A percentile compares a stretch with the other conserved stretches of the same genome.
These are phyloP conservation scores for Drosophila mayaguana DNA, from an alignment of 2,888 invertebrate genomes.

Conservation along the genomic window DNA sequence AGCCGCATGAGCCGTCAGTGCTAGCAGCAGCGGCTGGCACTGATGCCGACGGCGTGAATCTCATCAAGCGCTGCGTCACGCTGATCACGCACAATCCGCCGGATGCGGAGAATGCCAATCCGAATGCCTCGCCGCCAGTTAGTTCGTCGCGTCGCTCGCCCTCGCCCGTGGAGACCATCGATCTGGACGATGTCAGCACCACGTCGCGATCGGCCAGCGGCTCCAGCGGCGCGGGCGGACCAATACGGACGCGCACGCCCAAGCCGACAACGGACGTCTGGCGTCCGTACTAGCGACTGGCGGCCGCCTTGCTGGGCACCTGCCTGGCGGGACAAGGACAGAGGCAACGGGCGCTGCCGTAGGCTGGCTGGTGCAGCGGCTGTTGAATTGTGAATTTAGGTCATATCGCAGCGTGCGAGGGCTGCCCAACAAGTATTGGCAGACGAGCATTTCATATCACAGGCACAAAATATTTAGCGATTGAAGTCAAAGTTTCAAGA, in stretches of 20 bases:
- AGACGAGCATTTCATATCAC: not conserved
- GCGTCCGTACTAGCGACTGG: constrained; percentile 89
- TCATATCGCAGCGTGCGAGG: constrained; percentile 58
- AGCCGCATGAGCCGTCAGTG: constrained; percentile 40
- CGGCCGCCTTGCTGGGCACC: constrained; percentile 77
- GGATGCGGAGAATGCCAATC: constrained; percentile 83
- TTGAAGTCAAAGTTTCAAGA: no score
- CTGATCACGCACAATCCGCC: constrained; percentile 83
- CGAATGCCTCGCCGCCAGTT: constrained; percentile 84
- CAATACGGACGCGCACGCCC: constrained; percentile 85
- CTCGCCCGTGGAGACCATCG: constrained; percentile 86
- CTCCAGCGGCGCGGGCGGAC: constrained; percentile 58
- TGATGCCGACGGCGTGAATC: constrained; percentile 80
- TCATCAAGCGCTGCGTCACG: constrained; percentile 84
- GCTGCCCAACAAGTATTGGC: constrained; percentile 22
- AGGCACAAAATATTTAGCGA: no score
- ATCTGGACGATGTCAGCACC: constrained; percentile 82
- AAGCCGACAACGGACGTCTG: constrained; percentile 89
- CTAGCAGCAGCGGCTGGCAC: constrained; percentile 20
- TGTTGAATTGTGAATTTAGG: constrained; percentile 42
- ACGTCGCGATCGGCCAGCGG: constrained; percentile 78
- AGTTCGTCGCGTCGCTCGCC: constrained; percentile 86
- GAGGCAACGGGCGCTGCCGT: not conserved
- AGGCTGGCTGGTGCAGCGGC: constrained; percentile 9
- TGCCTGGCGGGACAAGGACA: constrained; percentile 56